These are phyloP conservation scores for Torymus texanus DNA, from an alignment of 2,888 invertebrate species.

Conservation along the genomic window DNA sequence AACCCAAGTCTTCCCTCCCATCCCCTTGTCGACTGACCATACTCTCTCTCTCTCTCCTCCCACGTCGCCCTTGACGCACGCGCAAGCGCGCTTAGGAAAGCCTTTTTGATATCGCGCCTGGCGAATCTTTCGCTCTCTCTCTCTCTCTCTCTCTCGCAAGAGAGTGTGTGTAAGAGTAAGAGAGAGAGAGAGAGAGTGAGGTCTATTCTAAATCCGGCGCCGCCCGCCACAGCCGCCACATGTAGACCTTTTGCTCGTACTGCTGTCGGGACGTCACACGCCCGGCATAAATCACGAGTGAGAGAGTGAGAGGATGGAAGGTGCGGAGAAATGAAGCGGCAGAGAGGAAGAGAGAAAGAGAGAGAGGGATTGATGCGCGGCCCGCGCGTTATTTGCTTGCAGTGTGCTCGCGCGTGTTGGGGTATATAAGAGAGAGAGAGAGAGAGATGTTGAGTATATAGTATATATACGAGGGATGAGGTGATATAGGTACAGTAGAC, in stretches of 20 bases:
- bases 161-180: no score
- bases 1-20: not conserved
- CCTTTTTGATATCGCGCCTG: constrained; percentile 44
- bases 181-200: not conserved
- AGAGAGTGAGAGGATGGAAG: not conserved
- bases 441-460: not conserved
- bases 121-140: constrained; percentile 14
- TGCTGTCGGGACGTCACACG: constrained; percentile 39
- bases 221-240: not conserved
- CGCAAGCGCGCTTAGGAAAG: not conserved
- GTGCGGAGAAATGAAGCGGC: constrained; percentile 7
- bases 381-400: no score
- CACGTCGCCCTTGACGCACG: constrained; percentile 30
- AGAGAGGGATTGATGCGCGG: constrained; percentile 17
- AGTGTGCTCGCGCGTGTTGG: not conserved
- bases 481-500: no score
- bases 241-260: not conserved
- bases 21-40: constrained; percentile 23
- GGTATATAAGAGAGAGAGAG: not conserved
- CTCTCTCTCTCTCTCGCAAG: no score
- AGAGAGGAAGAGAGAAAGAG: constrained; percentile 4
- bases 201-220: constrained; percentile 46
- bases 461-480: no score
- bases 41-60: constrained; percentile 18
- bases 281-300: constrained; percentile 25